A percentile compares a stretch with the other conserved stretches of the same genome.
These are phyloP conservation scores for Oscheius sp. DNA, from an alignment of 2,888 invertebrate genomes.

Conservation along the genomic window DNA sequence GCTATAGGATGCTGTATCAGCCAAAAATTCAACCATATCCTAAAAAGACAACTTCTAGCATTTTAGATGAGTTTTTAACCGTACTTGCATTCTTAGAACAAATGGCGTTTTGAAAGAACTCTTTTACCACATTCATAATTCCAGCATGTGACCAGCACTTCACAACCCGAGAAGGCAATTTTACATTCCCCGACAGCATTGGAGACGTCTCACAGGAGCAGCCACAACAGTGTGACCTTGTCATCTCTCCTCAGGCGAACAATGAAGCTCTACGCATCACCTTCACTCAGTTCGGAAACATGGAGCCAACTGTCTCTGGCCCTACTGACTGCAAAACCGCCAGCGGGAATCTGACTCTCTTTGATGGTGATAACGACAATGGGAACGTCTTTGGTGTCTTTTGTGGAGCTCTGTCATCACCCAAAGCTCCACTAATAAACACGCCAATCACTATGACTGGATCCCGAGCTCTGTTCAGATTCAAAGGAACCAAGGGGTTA, in stretches of 20 bases:
- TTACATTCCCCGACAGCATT: slow-evolving; percentile 38
- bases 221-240: slow-evolving; percentile 30
- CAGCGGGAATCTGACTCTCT: slow-evolving; percentile 47
- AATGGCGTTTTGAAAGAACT: no score
- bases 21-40: no score
- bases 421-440: slow-evolving; percentile 42
- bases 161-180: slow-evolving; percentile 38
- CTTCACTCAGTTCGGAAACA: slow-evolving; percentile 48
- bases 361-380: slow-evolving; percentile 49
- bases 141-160: slow-evolving; percentile 46
- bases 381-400: slow-evolving; percentile 46
- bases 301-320: slow-evolving; percentile 39
- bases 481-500: slow-evolving; percentile 47
- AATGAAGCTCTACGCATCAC: slow-evolving; percentile 45
- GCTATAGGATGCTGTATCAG: no score
- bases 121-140: no score
- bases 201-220: background rate
- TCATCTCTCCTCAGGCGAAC: slow-evolving; percentile 27
- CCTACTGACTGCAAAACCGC: slow-evolving; percentile 52
- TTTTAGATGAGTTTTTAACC: no score
- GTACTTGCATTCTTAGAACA: no score
- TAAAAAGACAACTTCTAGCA: no score
- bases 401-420: slow-evolving; percentile 44
- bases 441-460: slow-evolving; percentile 55
- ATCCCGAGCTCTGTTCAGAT: slow-evolving; percentile 47